Evolutionary conservation across 2,113 vertebrate species (phyloP).

Genomic region (Suricata suricatta): DNA sequence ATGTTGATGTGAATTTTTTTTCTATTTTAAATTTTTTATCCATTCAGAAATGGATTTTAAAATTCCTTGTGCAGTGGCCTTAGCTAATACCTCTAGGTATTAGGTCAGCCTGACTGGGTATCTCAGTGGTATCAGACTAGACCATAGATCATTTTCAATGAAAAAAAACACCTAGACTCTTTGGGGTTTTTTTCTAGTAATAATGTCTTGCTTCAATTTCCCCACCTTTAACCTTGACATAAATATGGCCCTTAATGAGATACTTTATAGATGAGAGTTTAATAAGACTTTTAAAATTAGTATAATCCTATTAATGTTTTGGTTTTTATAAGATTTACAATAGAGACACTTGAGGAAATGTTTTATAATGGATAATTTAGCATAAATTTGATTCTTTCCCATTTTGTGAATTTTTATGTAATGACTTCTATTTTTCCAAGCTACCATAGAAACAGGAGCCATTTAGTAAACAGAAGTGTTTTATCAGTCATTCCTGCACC

Average conservation of each 20-base stretch:
- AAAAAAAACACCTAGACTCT: background rate
- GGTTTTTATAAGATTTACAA: background rate
- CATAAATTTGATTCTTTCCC: background rate
- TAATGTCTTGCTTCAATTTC: background rate
- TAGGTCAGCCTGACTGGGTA: background rate
- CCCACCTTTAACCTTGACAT: background rate
- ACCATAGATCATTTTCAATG: background rate
- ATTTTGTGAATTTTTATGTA: background rate
- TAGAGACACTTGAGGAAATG: background rate
- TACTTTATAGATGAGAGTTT: background rate
- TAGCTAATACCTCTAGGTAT: background rate
- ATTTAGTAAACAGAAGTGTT: background rate
- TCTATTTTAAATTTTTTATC: background rate
- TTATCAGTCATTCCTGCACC: background rate
- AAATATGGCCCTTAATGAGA: background rate
- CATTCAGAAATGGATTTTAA: background rate
- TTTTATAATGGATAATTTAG: background rate
- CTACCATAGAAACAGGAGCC: background rate
- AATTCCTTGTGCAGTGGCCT: background rate
- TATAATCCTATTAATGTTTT: background rate
- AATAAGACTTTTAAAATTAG: constrained; percentile 5
- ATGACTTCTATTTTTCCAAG: background rate
- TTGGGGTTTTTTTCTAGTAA: background rate
- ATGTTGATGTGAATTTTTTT: background rate
- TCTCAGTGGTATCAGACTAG: background rate